Evolutionary conservation across 2,797 vertebrate genomes (phyloP).

Genomic region (Pogoniulus pusillus): DNA sequence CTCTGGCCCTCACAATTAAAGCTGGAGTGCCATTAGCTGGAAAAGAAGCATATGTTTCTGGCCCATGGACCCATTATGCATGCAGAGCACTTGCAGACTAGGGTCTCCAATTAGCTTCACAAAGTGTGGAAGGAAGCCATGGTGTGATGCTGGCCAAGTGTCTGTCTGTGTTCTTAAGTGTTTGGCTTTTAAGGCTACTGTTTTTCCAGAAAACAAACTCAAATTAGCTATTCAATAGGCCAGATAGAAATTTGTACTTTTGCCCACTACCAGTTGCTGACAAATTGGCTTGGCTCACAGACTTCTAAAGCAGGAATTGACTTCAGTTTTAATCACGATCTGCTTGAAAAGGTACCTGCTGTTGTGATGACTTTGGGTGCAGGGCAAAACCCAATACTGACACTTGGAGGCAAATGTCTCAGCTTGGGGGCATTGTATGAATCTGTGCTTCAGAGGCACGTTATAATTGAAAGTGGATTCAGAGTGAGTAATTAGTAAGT

Average conservation of each 20-base stretch:
- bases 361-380: slow-evolving; percentile 67
- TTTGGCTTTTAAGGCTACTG: slow-evolving; percentile 84
- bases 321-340: slow-evolving; percentile 77
- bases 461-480: background rate
- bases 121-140: slow-evolving; percentile 81
- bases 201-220: slow-evolving; percentile 83
- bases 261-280: slow-evolving; percentile 80
- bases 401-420: slow-evolving; percentile 41
- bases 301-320: slow-evolving; percentile 80
- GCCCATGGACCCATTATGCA: slow-evolving; percentile 77
- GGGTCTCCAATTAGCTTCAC: slow-evolving; percentile 78
- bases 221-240: slow-evolving; percentile 81
- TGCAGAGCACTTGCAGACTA: slow-evolving; percentile 77
- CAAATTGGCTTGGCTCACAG: slow-evolving; percentile 82
- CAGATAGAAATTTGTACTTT: slow-evolving; percentile 81
- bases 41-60: slow-evolving; percentile 75
- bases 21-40: slow-evolving; percentile 64
- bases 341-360: slow-evolving; percentile 78
- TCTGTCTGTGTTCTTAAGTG: slow-evolving; percentile 84
- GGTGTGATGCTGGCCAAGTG: slow-evolving; percentile 78
- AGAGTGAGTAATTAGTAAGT: background rate
- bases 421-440: background rate
- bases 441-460: background rate
- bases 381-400: slow-evolving; percentile 41
- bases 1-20: slow-evolving; percentile 66